phyloP scores from a whole-genome alignment of 2,113 vertebrate genomes.

The Argyrosomus japonicus region DNA sequence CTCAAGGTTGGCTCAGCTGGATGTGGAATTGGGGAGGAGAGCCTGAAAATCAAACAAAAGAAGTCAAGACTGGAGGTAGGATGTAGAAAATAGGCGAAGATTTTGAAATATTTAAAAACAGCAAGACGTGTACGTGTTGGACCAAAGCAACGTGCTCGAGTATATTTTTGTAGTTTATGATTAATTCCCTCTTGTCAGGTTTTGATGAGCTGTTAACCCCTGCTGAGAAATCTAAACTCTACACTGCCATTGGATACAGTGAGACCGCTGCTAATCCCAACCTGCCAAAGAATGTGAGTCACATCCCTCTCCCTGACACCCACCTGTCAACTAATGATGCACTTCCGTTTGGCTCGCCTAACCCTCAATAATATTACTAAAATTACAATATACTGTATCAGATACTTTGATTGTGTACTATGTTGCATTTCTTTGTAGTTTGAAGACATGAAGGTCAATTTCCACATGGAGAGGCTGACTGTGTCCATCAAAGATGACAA shows the following conservation, averaged over 20 bases:
- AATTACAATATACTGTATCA: not conserved
- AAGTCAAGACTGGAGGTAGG: constrained; percentile 89
- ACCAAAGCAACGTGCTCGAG: not conserved
- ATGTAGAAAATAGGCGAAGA: not conserved
- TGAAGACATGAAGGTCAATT: constrained; percentile 92
- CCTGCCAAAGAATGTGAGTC: constrained; percentile 93
- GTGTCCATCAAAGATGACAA: constrained; percentile 89
- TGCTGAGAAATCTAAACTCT: constrained; percentile 93
- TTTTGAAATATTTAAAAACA: not conserved
- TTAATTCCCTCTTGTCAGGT: constrained; percentile 72
- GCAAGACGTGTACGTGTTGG: not conserved
- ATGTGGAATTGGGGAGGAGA: constrained; percentile 91
- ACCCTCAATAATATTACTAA: not conserved
- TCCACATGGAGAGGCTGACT: constrained; percentile 91
- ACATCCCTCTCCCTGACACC: not conserved
- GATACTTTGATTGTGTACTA: not conserved
- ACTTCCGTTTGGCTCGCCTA: not conserved
- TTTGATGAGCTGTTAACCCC: constrained; percentile 91
- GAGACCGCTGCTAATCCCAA: constrained; percentile 93
- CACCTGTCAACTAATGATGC: not conserved
- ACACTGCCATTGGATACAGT: constrained; percentile 98
- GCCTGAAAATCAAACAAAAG: constrained; percentile 74
- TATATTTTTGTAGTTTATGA: not conserved
- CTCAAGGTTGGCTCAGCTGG: constrained; percentile 93
- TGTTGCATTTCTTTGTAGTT: constrained; percentile 83